Conservation (phyloP, 2,113 vertebrate genomes). For the Coptodon rendalli region DNA sequence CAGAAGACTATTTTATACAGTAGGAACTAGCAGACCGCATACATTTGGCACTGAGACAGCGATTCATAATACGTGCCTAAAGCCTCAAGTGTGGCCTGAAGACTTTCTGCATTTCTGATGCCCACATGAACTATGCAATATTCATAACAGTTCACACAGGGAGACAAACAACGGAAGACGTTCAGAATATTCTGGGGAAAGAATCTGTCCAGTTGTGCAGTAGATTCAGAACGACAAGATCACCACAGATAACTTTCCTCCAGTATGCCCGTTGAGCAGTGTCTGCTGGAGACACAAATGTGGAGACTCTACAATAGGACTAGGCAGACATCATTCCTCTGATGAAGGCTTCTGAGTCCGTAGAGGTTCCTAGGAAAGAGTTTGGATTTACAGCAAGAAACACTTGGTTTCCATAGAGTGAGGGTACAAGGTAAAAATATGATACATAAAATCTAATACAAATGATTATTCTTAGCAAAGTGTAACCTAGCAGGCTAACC, state of each 20-base stretch:
- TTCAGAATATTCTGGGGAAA: not conserved
- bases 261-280: not conserved
- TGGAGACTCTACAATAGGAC: not conserved
- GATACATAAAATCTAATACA: not conserved
- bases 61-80: not conserved
- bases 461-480: not conserved
- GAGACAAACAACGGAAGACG: not conserved
- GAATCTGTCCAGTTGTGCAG: not conserved
- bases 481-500: not conserved
- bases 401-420: not conserved
- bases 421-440: not conserved
- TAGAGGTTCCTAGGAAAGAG: not conserved
- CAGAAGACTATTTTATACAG: not conserved
- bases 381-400: not conserved
- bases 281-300: not conserved
- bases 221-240: not conserved
- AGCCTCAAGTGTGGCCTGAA: not conserved
- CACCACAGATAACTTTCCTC: not conserved
- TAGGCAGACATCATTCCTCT: not conserved
- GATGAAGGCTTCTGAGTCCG: not conserved
- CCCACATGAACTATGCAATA: not conserved
- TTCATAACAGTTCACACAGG: not conserved
- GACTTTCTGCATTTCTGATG: not conserved
- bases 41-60: not conserved
- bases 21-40: not conserved